Base-by-base conservation (phyloP, 2,888 invertebrate species). In the Odontocerum albicorne region DNA sequence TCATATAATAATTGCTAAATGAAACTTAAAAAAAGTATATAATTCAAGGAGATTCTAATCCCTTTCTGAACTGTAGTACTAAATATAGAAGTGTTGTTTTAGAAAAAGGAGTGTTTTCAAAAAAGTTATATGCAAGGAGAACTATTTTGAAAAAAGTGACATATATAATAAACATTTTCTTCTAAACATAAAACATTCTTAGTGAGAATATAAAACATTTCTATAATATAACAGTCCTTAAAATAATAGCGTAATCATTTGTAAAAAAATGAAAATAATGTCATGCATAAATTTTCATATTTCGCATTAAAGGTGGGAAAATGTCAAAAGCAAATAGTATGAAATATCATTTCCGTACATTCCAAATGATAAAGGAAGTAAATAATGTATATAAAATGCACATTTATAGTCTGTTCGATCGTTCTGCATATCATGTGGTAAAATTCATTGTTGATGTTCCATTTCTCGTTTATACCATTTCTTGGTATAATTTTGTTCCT, bases 231-330 rank as follows among this genome's bases (percentile, higher is more conserved):
- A 49, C 49, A 55, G 20, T 55, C 44, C 32, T 55, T 42, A 27
- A 43, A 20, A 49, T 43, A 15, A 36, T 55, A 33, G 53, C 56
- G 33, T 56, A 55, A 51, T 50, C 36, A 51, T 49, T 47, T 16
- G 42, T 32, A 31, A 44, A 52, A 49, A 52, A 56, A 57, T 49
- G 21, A 54, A 49, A 51, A 49, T 50, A 50, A 52, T 43, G 8
- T 52, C 59, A 59, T 59, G 59, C 59, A 59, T 45, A 59, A 59
- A 20, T 49, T 52, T 55, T 42, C 55, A 59, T 40, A 55, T 52
- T 45, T 55, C 49, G 59, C 49, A 55, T 38, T 52, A 55, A 55
- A 52, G 43, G 54, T 57, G 40, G 53, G 46, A 43, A 46, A 46
- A 46, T 43, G 46, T 21, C 27, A 53, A 53, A 33, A 31, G 46